A percentile compares a stretch with the other conserved stretches of the same genome.
Conservation (phyloP, 2,113 vertebrate species). For the Stictonetta naevosa region DNA sequence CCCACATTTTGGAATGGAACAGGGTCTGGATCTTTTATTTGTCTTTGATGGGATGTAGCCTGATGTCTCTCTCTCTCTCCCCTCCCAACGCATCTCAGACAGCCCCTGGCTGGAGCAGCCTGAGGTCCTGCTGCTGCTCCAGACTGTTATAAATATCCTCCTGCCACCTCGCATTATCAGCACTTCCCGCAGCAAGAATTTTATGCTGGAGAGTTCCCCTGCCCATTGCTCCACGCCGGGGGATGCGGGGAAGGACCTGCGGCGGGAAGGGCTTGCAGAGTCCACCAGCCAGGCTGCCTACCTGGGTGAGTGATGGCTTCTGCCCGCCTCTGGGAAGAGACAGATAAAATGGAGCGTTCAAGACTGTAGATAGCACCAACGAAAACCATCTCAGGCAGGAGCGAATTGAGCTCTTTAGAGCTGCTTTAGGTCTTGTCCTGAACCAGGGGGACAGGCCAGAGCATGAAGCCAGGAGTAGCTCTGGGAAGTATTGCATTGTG, state of each 20-base stretch:
- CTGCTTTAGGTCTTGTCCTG: not conserved
- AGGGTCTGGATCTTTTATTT: conserved; percentile 46
- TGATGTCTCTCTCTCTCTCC: conserved; percentile 62
- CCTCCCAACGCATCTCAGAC: conserved; percentile 77
- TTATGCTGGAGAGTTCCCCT: conserved; percentile 95
- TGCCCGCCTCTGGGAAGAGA: not conserved
- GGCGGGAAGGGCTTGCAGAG: conserved; percentile 92
- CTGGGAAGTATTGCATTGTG: accelerated
- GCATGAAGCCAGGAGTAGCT: not conserved
- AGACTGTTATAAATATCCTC: conserved; percentile 97
- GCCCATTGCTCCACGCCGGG: conserved; percentile 97
- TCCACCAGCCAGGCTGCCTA: conserved; percentile 98
- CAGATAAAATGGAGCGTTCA: not conserved
- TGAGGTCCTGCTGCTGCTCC: conserved; percentile 93
- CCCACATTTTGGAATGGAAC: conserved; percentile 45
- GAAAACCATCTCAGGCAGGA: not conserved
- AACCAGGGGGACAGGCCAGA: not conserved
- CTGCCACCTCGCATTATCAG: conserved; percentile 96
- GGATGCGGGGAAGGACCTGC: conserved; percentile 91
- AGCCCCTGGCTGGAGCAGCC: conserved; percentile 96
- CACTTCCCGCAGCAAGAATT: conserved; percentile 98
- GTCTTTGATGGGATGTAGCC: not conserved
- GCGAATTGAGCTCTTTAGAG: not conserved
- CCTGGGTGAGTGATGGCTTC: conserved; percentile 82
- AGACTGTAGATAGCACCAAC: not conserved